Percentiles rank a stretch among this genome's conserved stretches.
Conservation (phyloP, 2,113 vertebrate genomes). For the Nycticorax nycticorax region DNA sequence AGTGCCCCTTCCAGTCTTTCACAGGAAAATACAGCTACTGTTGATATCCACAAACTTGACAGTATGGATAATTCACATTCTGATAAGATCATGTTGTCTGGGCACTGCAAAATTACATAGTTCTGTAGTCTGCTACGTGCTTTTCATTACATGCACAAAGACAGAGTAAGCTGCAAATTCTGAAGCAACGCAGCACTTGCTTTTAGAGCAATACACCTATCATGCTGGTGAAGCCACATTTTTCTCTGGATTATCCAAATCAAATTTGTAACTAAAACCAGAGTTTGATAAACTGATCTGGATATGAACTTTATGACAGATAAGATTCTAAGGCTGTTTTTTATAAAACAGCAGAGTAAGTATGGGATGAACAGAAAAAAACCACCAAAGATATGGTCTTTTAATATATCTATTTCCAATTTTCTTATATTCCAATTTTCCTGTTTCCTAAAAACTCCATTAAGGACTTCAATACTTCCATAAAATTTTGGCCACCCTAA, state of each 20-base stretch:
- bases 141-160: constrained; percentile 26
- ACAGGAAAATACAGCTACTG: constrained; percentile 46
- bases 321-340: background rate
- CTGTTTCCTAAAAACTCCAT: background rate
- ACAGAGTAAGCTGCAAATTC: background rate
- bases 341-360: background rate
- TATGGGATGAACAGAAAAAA: background rate
- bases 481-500: background rate
- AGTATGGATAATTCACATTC: constrained; percentile 9
- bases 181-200: background rate
- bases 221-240: background rate
- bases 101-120: constrained; percentile 44
- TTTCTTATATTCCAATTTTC: background rate
- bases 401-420: background rate
- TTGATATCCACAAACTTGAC: constrained; percentile 19
- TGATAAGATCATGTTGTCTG: constrained; percentile 72
- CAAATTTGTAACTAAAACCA: background rate
- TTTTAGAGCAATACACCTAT: background rate
- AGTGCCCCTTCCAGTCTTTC: constrained; percentile 39
- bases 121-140: background rate
- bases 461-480: background rate
- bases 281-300: background rate
- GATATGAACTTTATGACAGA: background rate
- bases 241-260: background rate
- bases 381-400: background rate